Percentiles rank a stretch among this genome's conserved stretches.
phyloP scores from a whole-genome alignment of 1,140 invertebrate species.

The Drosophila auraria region DNA sequence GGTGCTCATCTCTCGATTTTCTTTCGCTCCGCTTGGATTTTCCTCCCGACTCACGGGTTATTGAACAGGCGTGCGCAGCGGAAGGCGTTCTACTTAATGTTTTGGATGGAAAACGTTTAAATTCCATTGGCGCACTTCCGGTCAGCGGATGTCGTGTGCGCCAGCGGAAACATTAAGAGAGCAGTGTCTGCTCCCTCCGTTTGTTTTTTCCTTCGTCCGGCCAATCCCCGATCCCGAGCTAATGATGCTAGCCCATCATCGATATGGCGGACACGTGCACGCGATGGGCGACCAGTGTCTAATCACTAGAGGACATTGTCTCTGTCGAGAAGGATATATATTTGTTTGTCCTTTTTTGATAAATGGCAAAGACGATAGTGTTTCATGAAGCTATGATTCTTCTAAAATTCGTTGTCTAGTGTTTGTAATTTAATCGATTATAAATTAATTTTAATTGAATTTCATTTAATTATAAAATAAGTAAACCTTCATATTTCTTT shows the following conservation, averaged over 20 bases:
- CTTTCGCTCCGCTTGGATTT: slow-evolving; percentile 10
- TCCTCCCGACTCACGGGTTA: slow-evolving; percentile 59
- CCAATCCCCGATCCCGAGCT: slow-evolving; percentile 14
- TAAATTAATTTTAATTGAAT: too few relatives aligned
- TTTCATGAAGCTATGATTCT: neutral
- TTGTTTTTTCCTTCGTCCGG: neutral
- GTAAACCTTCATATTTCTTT: neutral
- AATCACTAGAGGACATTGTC: slow-evolving; percentile 66
- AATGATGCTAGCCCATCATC: slow-evolving; percentile 57
- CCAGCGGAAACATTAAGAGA: slow-evolving; percentile 81
- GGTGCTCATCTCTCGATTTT: slow-evolving; percentile 45
- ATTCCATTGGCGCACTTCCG: slow-evolving; percentile 81
- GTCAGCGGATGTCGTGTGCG: slow-evolving; percentile 81
- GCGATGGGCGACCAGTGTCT: slow-evolving; percentile 26
- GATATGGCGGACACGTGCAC: slow-evolving; percentile 67
- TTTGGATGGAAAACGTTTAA: slow-evolving; percentile 82
- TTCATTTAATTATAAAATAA: neutral
- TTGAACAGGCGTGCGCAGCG: slow-evolving; percentile 78
- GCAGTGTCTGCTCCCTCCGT: slow-evolving; percentile 17
- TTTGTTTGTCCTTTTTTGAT: neutral
- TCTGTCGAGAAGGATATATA: slow-evolving; percentile 18
- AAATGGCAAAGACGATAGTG: neutral
- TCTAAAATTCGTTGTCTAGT: neutral
- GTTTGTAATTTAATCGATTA: slow-evolving; percentile 1
- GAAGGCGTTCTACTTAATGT: slow-evolving; percentile 80